Evolutionary conservation across 35 echinoderm and acorn worm genomes (phyloP), one percentile per base, ranked within the genome.

Genomic region (Patiria miniata): DNA sequence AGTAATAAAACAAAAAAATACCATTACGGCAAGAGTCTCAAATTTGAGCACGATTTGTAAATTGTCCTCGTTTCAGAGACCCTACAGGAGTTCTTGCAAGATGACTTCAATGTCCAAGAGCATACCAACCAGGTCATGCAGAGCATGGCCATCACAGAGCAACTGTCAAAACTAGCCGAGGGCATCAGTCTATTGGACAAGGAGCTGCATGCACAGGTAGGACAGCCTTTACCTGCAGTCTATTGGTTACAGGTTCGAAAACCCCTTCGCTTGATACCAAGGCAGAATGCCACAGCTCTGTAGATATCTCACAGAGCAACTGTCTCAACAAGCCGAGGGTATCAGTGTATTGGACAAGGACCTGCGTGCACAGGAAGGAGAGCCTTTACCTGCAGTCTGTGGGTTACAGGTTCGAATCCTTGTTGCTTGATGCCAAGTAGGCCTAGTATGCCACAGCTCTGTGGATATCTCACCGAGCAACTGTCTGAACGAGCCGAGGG

Each of bases 111-210:
- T 90, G 96, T 94, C 4, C 81, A 83, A 23, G 86, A 94, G 32
- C 93, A 99, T 87, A 99, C 96, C 36, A 99, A 99, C 39, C 86
- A 94, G 77, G 96, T 99, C 34, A 84, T 99, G 89, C 92, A 94
- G 51, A 94, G 83, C 18, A 94, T 99, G 80, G 93, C 92, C 21
- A 99, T 99, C 44, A 88, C 92, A 3, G 92, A 99, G 52, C 96
- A 99, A 77, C 86, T 99, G 21, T 91, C 93, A 12, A 99, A 99
- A 53, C 83, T 99, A 17, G 85, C 89, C 16, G 96, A 99, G 54
- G 96, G 96, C 9, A 99, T 99, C 51, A 99, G 77, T 53, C 55
- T 99, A 18, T 78, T 99, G 30, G 96, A 99, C 57, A 94, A 99
- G 77, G 96, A 99, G 39, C 77, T 99, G 2, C 92, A 99, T 83